Evolutionary conservation across 1,140 invertebrate genomes (phyloP).

Genomic region (Plectus sambesii): DNA sequence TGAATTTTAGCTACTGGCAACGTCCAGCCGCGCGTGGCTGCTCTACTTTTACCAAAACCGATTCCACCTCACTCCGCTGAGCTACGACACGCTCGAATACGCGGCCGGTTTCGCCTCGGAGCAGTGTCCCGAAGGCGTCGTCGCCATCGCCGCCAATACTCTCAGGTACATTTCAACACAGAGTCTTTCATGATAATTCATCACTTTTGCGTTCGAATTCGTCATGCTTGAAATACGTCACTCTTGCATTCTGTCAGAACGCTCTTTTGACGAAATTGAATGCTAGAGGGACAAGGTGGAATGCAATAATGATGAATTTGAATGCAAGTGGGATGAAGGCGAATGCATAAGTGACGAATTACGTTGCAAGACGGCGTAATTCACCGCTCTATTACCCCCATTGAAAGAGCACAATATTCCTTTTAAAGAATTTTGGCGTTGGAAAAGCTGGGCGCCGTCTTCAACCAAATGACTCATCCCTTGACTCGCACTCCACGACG

Average conservation of each 20-base stretch:
- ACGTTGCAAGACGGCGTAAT: too few species aligned
- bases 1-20: conserved; percentile 64
- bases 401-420: too few species aligned
- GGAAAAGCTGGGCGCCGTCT: conserved; percentile 94
- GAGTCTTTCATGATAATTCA: too few species aligned
- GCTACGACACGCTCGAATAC: conserved; percentile 63
- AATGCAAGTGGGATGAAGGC: too few species aligned
- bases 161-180: conserved; percentile 59
- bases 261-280: too few species aligned
- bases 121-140: conserved; percentile 97
- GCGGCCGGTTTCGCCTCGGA: conserved; percentile 95
- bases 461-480: conserved; percentile 80
- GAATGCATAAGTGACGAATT: too few species aligned
- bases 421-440: conserved; percentile 71
- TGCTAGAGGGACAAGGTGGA: too few species aligned
- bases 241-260: too few species aligned
- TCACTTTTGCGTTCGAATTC: too few species aligned
- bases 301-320: too few species aligned
- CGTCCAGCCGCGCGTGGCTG: conserved; percentile 93
- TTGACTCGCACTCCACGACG: conserved; percentile 90
- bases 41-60: conserved; percentile 95
- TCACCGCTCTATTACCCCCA: too few species aligned
- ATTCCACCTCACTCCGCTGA: conserved; percentile 47
- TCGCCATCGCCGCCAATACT: conserved; percentile 95
- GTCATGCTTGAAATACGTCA: too few species aligned